Evolutionary conservation across 1,140 invertebrate species (phyloP).

Genomic region (Drosophila seguyi): DNA sequence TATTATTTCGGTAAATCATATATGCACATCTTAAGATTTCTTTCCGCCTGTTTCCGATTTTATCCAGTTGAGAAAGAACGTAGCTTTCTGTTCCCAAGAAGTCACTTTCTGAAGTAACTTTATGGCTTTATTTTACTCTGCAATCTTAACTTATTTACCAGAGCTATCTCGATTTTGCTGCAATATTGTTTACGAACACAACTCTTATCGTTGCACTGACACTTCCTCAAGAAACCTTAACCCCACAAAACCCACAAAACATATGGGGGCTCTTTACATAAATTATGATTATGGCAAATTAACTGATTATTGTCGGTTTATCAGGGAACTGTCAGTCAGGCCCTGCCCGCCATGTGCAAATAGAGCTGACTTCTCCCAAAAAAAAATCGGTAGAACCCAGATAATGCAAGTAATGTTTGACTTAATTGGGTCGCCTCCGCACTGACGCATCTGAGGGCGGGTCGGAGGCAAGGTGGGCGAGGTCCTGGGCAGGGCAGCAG

Average conservation of each 20-base stretch:
- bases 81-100: neutral
- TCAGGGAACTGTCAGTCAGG: conserved; percentile 40
- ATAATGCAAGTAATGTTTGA: conserved; percentile 74
- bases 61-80: neutral
- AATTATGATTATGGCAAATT: conserved; percentile 54
- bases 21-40: neutral
- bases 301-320: conserved; percentile 56
- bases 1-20: neutral
- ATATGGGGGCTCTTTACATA: conserved; percentile 23
- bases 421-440: conserved; percentile 62
- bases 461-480: conserved; percentile 11
- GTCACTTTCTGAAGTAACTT: neutral
- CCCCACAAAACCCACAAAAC: neutral
- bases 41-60: neutral
- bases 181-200: conserved; percentile 32
- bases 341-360: conserved; percentile 41
- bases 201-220: conserved; percentile 28
- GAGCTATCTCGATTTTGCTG: conserved; percentile 23
- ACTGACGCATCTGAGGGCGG: conserved; percentile 23
- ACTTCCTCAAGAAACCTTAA: conserved; percentile 17
- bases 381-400: conserved; percentile 42
- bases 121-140: neutral
- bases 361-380: conserved; percentile 30
- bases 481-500: conserved; percentile 39
- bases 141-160: conserved; percentile 31